A percentile compares a stretch with the other conserved stretches of the same genome.
These are phyloP conservation scores for Eptatretus burgeri DNA, from an alignment of 2,113 vertebrate genomes.

Conservation along the genomic window DNA sequence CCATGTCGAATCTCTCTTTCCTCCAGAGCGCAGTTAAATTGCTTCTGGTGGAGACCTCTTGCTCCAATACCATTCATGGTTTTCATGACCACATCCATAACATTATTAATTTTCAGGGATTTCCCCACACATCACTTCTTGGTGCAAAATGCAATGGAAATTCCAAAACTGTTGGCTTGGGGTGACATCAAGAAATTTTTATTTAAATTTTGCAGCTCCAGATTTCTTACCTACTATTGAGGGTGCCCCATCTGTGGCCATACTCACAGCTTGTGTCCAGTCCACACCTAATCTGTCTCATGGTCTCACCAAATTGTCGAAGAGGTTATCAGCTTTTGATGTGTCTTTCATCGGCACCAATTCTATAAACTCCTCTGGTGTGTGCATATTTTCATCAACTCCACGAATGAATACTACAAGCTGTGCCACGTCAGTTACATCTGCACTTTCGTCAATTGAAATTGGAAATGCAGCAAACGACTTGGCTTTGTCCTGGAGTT, in stretches of 20 bases:
- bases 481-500: constrained; percentile 5
- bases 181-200: neutral
- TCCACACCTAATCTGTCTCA: neutral
- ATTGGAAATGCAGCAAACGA: constrained; percentile 11
- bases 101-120: constrained; percentile 8
- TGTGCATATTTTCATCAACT: constrained; percentile 3
- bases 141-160: constrained; percentile 7
- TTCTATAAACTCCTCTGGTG: neutral
- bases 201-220: neutral
- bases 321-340: neutral
- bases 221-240: constrained; percentile 7
- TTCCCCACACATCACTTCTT: constrained; percentile 2
- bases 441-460: constrained; percentile 9
- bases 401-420: constrained; percentile 9
- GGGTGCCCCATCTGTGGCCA: neutral
- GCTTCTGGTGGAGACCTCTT: neutral
- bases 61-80: neutral
- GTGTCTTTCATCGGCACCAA: too few relatives aligned
- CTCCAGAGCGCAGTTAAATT: constrained; percentile 3
- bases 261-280: constrained; percentile 4
- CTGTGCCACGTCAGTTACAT: constrained; percentile 9
- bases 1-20: neutral
- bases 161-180: neutral
- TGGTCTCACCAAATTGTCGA: neutral
- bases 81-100: too few relatives aligned